phyloP scores from a whole-genome alignment of 2,888 invertebrate species.

The Acholoe squamosa region DNA sequence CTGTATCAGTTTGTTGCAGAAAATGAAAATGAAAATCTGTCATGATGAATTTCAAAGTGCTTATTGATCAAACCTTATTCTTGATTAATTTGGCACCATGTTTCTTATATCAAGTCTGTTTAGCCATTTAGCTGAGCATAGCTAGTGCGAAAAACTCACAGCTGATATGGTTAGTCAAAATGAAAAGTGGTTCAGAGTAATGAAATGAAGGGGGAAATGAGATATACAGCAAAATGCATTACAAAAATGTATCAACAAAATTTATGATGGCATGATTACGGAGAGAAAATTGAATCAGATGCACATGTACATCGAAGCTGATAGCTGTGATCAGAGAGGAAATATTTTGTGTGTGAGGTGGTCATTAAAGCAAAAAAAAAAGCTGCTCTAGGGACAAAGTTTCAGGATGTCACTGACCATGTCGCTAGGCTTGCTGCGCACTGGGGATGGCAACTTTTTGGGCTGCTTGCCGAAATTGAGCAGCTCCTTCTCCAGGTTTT shows the following conservation, averaged over 20 bases:
- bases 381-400: slow-evolving; percentile 40
- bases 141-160: background rate
- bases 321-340: slow-evolving; percentile 2
- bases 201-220: background rate
- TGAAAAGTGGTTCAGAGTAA: background rate
- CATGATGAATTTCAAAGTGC: slow-evolving; percentile 34
- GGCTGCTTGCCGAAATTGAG: slow-evolving; percentile 14
- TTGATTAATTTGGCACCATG: background rate
- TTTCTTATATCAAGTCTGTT: background rate
- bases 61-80: background rate
- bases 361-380: slow-evolving; percentile 31
- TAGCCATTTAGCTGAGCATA: background rate
- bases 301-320: background rate
- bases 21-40: background rate
- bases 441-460: slow-evolving; percentile 34
- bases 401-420: slow-evolving; percentile 37
- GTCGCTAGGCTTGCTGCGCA: slow-evolving; percentile 42
- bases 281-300: background rate
- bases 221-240: background rate
- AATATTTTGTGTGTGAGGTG: background rate
- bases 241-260: background rate
- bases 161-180: background rate
- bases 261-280: background rate
- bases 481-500: slow-evolving; percentile 36
- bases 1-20: slow-evolving; percentile 10